Evolutionary conservation across 2,113 vertebrate species (phyloP).

Genomic region (Tenrec ecaudatus): DNA sequence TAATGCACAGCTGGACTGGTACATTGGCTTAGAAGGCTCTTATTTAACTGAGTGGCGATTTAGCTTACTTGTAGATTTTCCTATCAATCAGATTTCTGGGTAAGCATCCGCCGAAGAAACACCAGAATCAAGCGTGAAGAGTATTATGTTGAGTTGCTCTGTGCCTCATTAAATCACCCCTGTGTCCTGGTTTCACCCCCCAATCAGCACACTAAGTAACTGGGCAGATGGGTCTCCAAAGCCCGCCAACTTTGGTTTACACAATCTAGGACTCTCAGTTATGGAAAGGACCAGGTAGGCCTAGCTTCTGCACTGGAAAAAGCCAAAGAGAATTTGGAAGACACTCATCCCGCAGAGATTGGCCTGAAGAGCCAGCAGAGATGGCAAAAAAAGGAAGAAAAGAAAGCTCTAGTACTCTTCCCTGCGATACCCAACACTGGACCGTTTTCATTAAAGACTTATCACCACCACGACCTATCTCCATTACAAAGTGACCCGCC

Average conservation of each 20-base stretch:
- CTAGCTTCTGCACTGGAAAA: neutral
- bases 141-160: neutral
- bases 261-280: neutral
- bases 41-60: neutral
- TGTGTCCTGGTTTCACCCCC: neutral
- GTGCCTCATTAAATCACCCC: neutral
- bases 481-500: neutral
- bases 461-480: neutral
- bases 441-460: neutral
- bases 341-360: neutral
- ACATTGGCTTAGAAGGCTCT: neutral
- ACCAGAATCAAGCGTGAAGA: neutral
- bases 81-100: slow-evolving; percentile 21
- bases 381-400: neutral
- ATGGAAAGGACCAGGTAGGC: neutral
- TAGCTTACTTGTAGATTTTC: slow-evolving; percentile 19
- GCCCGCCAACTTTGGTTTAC: no score
- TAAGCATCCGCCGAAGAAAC: neutral
- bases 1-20: neutral
- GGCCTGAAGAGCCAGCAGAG: neutral
- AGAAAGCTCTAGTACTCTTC: neutral
- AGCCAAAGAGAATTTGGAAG: neutral
- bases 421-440: neutral
- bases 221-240: neutral
- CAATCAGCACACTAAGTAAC: neutral